Evolutionary conservation across 2,113 vertebrate genomes (phyloP), one percentile per base, ranked within the genome.

Genomic region (Percina caprodes): DNA sequence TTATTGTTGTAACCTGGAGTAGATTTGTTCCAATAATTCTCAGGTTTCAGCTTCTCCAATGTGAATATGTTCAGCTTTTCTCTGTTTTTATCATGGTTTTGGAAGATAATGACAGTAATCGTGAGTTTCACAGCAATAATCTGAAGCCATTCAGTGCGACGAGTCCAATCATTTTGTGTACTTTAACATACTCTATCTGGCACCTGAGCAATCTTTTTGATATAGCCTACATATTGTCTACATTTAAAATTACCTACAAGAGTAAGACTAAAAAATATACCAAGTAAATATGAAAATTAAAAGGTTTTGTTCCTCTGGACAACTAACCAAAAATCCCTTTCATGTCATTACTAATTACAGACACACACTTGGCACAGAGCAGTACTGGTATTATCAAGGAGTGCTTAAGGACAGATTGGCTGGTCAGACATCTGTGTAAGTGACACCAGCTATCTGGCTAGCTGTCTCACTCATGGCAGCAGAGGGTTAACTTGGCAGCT

Each of bases 401-500:
- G 63, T 56, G 35, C 69, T 86, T 83, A 35, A 80, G 70, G 83
- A 85, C 80, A 84, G 72, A 80, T 35, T 84, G 85, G 65, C 69
- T 23, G 16, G 80, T 88, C 82, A 73, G 78, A 86, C 80, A 78
- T 87, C 78, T 76, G 87, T 76, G 61, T 79, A 84, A 87, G 86
- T 80, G 84, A 91, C 77, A 80, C 56, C 51, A 61, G 74, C 75
- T 81, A 68, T 88, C 78, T 78, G 76, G 82, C 80, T 55, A 46
- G 70, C 74, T 83, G 82, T 88, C 82, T 76, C 66, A 83, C 52
- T 84, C 61, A 67, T 26, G 83, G 84, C 78, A 85, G 80, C 70
- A 76, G 74, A 88, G 77, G 91, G 91, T 93, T 89, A 92, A 92
- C 66, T 83, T 84, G 80, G 80, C 88, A 89, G 85, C 88, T 87